These are phyloP conservation scores for Notodonta ziczac DNA, from an alignment of 2,888 invertebrate genomes.

Conservation along the genomic window DNA sequence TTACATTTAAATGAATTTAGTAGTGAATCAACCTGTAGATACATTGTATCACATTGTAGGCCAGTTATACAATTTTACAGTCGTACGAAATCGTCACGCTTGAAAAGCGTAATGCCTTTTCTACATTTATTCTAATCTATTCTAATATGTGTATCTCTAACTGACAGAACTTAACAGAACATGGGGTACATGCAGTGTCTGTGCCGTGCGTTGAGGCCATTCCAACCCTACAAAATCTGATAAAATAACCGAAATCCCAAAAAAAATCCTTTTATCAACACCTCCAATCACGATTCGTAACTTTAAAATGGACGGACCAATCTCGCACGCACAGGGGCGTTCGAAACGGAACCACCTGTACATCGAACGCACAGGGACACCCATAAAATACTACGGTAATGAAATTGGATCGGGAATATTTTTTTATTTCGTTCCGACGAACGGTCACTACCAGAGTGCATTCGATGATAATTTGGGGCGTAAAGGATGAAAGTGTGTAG, in stretches of 20 bases:
- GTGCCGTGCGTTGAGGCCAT: background rate
- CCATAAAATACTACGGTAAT: slow-evolving; percentile 68
- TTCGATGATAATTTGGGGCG: slow-evolving; percentile 26
- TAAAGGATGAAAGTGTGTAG: slow-evolving; percentile 32
- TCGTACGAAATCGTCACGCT: background rate
- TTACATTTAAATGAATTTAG: no score
- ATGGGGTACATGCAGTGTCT: no score
- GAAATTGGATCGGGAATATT: slow-evolving; percentile 70
- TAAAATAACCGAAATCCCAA: background rate
- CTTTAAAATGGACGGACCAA: background rate
- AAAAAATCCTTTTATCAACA: background rate
- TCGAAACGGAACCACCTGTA: slow-evolving; percentile 46
- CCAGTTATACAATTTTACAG: slow-evolving; percentile 50
- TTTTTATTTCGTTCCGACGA: slow-evolving; percentile 51
- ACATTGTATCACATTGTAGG: slow-evolving; percentile 25
- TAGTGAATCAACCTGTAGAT: slow-evolving; percentile 34
- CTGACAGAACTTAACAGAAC: background rate
- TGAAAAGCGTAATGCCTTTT: no score
- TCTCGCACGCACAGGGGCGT: background rate
- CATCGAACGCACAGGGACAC: slow-evolving; percentile 35
- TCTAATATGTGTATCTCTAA: no score
- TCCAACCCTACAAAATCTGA: background rate
- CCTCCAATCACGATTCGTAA: background rate
- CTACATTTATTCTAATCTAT: no score
- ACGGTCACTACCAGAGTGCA: slow-evolving; percentile 41